Conservation (phyloP, 2,797 vertebrate genomes). For the Hapalemur alaotrensis region DNA sequence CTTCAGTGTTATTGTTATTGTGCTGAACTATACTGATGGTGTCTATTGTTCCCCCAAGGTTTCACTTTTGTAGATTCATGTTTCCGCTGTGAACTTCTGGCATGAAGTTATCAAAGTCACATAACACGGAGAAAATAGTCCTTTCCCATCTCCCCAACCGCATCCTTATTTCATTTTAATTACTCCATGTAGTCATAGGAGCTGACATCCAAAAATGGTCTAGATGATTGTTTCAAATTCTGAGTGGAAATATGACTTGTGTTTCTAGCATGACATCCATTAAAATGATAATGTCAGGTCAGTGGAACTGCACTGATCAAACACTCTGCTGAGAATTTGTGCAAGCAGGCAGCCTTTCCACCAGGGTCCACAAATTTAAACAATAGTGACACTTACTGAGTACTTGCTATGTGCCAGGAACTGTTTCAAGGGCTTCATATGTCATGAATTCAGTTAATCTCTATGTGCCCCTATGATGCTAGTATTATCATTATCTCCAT, state of each 20-base stretch:
- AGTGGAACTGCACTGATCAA: not conserved
- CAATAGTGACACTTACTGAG: not conserved
- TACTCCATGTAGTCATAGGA: not conserved
- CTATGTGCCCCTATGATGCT: not conserved
- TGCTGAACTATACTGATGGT: not conserved
- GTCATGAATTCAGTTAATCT: not conserved
- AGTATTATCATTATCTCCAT: not conserved
- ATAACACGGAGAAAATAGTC: not conserved
- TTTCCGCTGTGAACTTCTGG: not conserved
- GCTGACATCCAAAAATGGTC: not conserved
- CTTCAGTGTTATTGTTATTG: too few relatives aligned
- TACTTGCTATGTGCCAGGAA: not conserved
- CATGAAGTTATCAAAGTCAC: not conserved
- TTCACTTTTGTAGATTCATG: not conserved
- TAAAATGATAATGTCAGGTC: not conserved
- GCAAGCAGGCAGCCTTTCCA: not conserved
- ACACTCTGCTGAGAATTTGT: not conserved
- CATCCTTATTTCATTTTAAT: not conserved
- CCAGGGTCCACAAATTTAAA: not conserved
- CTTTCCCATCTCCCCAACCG: not conserved
- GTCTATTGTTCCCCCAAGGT: not conserved
- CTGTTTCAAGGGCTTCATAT: not conserved
- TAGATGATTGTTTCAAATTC: not conserved
- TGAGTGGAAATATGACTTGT: not conserved
- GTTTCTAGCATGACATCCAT: not conserved